A percentile compares a stretch with the other conserved stretches of the same genome.
Evolutionary conservation across 2,888 invertebrate genomes (phyloP).

Genomic region (Odontocolon sp.): DNA sequence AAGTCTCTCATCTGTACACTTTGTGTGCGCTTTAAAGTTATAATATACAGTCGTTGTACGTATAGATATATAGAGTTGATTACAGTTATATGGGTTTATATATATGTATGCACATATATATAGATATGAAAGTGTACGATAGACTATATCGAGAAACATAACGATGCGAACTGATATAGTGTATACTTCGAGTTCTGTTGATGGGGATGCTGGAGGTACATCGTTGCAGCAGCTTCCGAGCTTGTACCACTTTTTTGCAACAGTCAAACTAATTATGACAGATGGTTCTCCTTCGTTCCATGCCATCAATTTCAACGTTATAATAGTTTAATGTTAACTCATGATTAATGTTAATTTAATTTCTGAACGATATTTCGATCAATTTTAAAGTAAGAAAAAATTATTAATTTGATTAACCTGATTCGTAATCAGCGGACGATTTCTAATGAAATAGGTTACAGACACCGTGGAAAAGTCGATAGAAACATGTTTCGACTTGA

Average conservation of each 20-base stretch:
- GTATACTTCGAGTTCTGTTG: background rate
- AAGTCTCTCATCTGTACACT: constrained; percentile 9
- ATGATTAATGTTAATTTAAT: too few relatives aligned
- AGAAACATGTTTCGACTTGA: too few relatives aligned
- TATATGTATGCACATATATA: too few relatives aligned
- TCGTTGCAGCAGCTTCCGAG: constrained; percentile 4
- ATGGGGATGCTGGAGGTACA: constrained; percentile 22
- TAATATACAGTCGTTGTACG: constrained; percentile 16
- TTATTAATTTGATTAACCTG: background rate
- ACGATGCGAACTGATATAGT: too few relatives aligned
- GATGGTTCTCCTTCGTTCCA: constrained; percentile 63
- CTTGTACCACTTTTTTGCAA: constrained; percentile 66
- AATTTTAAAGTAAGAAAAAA: too few relatives aligned
- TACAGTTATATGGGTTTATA: background rate
- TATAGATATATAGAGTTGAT: background rate
- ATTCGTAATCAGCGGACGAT: too few relatives aligned
- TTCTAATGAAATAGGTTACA: too few relatives aligned
- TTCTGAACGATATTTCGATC: too few relatives aligned
- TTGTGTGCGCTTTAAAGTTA: constrained; percentile 8
- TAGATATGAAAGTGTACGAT: background rate
- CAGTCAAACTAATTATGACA: constrained; percentile 73
- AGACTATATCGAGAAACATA: too few relatives aligned
- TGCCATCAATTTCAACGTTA: constrained; percentile 26
- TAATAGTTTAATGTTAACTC: too few relatives aligned
- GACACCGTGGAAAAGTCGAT: too few relatives aligned